These are phyloP conservation scores for Dendrolimus punctatus DNA, from an alignment of 1,140 invertebrate genomes.

Conservation along the genomic window DNA sequence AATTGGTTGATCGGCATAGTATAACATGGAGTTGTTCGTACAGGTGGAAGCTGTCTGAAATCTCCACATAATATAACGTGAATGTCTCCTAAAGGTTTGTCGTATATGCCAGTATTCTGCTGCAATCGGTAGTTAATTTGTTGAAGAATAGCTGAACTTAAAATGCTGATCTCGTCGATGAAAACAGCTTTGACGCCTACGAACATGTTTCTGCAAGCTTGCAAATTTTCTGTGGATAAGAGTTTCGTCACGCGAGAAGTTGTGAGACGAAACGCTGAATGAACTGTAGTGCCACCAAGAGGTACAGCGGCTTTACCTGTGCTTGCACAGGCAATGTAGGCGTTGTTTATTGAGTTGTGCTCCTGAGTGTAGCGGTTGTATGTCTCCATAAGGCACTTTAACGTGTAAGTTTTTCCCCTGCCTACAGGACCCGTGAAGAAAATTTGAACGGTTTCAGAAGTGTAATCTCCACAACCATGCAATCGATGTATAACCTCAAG, in stretches of 20 bases:
- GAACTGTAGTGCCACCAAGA: conserved; percentile 18
- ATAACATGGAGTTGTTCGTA: conserved; percentile 27
- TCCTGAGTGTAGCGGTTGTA: conserved; percentile 19
- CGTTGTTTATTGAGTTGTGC: conserved; percentile 14
- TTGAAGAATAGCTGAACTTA: conserved; percentile 15
- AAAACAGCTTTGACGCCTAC: conserved; percentile 17
- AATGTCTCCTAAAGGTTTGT: conserved; percentile 23
- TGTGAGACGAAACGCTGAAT: conserved; percentile 27
- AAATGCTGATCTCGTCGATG: conserved; percentile 22
- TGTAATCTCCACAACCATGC: conserved; percentile 12
- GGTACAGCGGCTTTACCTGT: conserved; percentile 24
- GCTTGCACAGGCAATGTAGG: conserved; percentile 20
- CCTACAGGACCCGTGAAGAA: conserved; percentile 34
- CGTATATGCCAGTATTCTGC: conserved; percentile 21
- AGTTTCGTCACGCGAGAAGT: conserved; percentile 30
- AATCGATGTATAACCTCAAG: conserved; percentile 23
- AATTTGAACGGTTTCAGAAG: conserved; percentile 23
- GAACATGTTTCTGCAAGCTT: conserved; percentile 19
- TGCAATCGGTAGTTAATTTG: conserved; percentile 20
- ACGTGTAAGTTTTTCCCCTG: conserved; percentile 32
- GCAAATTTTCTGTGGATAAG: conserved; percentile 19
- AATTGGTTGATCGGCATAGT: conserved; percentile 21
- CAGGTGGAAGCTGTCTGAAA: conserved; percentile 25
- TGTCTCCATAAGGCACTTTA: conserved; percentile 31
- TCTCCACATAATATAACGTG: conserved; percentile 21